Evolutionary conservation across 2,113 vertebrate species (phyloP).

Genomic region (Hemicordylus capensis): DNA sequence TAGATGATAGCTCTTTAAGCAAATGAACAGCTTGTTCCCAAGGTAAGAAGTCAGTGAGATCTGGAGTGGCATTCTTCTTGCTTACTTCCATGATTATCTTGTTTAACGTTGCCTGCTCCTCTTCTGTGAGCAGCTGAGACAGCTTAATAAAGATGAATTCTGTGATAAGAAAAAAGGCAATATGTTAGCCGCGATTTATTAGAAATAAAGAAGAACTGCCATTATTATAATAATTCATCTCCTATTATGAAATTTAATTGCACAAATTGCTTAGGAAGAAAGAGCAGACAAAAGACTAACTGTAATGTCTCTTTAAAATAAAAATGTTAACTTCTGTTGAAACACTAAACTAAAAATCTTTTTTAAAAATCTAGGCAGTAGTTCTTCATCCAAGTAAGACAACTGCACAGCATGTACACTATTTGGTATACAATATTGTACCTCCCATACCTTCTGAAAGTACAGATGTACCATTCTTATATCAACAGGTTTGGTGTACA

Average conservation of each 20-base stretch:
- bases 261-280: too few species aligned
- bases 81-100: conserved; percentile 73
- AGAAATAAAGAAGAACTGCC: not conserved
- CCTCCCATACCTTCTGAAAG: not conserved
- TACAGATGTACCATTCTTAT: not conserved
- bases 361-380: not conserved
- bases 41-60: conserved; percentile 70
- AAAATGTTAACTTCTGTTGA: not conserved
- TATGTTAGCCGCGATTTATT: not conserved
- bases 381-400: not conserved
- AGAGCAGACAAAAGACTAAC: not conserved
- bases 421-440: not conserved
- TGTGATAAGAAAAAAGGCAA: conserved; percentile 38
- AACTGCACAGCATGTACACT: not conserved
- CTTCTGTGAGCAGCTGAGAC: conserved; percentile 58
- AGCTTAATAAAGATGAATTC: conserved; percentile 81
- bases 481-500: not conserved
- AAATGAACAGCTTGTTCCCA: conserved; percentile 72
- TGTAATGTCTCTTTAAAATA: not conserved
- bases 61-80: conserved; percentile 66
- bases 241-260: not conserved
- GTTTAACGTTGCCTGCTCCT: conserved; percentile 69
- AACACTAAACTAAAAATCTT: not conserved
- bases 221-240: not conserved
- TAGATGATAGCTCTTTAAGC: conserved; percentile 70